Conservation (phyloP, 2,888 invertebrate genomes). For the Osmoderma eremita region DNA sequence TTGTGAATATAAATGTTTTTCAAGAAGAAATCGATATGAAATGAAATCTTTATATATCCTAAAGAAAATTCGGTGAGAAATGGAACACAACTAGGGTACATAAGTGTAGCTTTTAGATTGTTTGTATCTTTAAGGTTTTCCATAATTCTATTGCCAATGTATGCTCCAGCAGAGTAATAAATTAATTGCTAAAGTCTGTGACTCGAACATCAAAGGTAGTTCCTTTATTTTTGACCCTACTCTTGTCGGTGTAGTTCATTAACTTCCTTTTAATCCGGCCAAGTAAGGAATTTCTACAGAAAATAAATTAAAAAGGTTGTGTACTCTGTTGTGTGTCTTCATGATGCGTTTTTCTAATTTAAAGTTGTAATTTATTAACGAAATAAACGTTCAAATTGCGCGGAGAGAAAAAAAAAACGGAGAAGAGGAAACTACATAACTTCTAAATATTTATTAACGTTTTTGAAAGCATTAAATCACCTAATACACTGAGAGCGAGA, state of each 20-base stretch:
- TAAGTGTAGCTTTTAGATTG: no score
- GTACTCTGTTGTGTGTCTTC: constrained; percentile 24
- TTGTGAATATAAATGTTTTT: no score
- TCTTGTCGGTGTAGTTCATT: constrained; percentile 20
- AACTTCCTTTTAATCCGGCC: constrained; percentile 27
- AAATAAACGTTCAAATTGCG: background rate
- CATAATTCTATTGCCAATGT: background rate
- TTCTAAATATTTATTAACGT: no score
- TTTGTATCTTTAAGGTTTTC: background rate
- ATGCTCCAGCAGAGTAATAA: constrained; percentile 8
- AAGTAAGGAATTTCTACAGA: constrained; percentile 16
- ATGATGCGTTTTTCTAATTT: constrained; percentile 28
- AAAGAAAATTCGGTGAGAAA: no score
- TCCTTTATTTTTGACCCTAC: constrained; percentile 27
- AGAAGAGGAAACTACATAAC: no score
- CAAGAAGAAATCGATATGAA: no score
- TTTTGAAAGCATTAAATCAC: no score
- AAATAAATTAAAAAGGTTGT: constrained; percentile 29
- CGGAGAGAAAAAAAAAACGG: no score
- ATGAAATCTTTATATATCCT: no score
- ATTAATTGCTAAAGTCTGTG: constrained; percentile 16
- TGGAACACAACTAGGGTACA: no score
- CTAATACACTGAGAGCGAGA: constrained; percentile 1
- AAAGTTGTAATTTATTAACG: constrained; percentile 18
- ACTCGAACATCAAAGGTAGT: constrained; percentile 16